These are phyloP conservation scores for Reticulitermes speratus DNA, from an alignment of 1,140 invertebrate genomes.

Conservation along the genomic window DNA sequence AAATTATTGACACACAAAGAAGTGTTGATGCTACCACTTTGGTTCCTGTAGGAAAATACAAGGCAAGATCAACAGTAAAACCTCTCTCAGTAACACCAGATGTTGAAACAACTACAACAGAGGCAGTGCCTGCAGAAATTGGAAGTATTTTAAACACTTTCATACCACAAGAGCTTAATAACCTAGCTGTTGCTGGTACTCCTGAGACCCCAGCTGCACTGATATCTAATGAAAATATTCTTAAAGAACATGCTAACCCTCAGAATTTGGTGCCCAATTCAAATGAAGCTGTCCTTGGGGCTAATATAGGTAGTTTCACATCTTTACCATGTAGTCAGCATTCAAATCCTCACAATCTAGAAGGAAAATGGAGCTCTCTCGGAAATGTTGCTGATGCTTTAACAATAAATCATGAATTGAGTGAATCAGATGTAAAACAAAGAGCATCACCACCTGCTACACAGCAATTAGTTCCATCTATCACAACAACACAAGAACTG, in stretches of 20 bases:
- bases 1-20: neutral
- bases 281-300: neutral
- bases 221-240: neutral
- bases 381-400: conserved; percentile 41
- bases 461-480: neutral
- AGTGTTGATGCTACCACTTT: neutral
- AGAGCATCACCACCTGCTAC: conserved; percentile 47
- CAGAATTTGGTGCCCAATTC: neutral
- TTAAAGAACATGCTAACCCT: no score
- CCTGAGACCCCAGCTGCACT: neutral
- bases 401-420: conserved; percentile 41
- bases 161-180: neutral
- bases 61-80: neutral
- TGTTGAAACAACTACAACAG: neutral
- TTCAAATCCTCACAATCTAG: conserved; percentile 37
- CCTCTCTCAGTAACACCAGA: neutral
- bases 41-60: neutral
- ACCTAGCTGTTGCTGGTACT: neutral
- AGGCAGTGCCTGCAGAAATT: neutral
- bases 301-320: neutral
- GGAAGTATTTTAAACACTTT: neutral
- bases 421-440: conserved; percentile 43
- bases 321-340: neutral
- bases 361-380: conserved; percentile 39
- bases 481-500: neutral